Conservation (phyloP, 2,888 invertebrate genomes). For the Ischnura elegans region DNA sequence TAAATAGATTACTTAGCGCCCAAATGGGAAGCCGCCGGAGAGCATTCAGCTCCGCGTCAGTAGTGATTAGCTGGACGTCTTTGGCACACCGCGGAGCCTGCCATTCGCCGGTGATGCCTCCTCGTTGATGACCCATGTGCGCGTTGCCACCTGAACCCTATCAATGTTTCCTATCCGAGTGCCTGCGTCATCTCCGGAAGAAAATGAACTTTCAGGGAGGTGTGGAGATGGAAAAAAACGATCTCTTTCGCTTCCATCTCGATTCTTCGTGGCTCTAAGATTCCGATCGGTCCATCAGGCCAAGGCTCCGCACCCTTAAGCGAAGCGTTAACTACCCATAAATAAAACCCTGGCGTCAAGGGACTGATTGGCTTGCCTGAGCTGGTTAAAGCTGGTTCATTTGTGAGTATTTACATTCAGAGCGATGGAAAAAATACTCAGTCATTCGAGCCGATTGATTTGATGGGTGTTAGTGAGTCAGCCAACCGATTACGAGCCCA, state of each 20-base stretch:
- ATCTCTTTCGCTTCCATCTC: constrained; percentile 39
- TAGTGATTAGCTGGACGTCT: constrained; percentile 20
- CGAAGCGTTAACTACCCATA: not conserved
- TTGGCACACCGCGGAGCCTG: not conserved
- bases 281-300: not conserved
- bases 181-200: constrained; percentile 39
- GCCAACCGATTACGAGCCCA: not conserved
- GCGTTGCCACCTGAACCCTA: not conserved
- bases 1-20: constrained; percentile 66
- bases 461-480: not conserved
- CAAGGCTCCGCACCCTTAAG: not conserved
- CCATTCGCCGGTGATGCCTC: not conserved
- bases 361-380: not conserved
- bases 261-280: constrained; percentile 24
- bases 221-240: not conserved
- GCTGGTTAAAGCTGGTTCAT: not conserved
- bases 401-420: not conserved
- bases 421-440: not conserved
- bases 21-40: constrained; percentile 24
- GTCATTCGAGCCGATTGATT: not conserved
- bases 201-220: constrained; percentile 26
- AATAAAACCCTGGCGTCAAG: not conserved
- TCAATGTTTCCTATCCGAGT: not conserved
- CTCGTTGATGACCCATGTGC: not conserved
- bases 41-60: constrained; percentile 20